Conservation (phyloP, 2,888 invertebrate genomes). For the Amblyjoppa proteus region DNA sequence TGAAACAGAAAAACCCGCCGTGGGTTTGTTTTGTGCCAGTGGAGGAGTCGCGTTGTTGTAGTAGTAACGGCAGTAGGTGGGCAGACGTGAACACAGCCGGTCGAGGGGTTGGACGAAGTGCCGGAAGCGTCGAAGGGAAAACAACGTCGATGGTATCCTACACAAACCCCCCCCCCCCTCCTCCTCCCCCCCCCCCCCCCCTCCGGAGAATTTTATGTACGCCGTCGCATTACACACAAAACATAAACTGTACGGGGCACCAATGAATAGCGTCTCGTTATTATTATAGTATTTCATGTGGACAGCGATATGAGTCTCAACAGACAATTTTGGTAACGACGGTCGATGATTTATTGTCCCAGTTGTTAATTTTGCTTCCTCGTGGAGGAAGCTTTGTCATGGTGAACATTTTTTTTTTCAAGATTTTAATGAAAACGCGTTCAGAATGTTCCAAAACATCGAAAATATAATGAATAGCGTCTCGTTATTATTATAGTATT, state of each 20-base stretch:
- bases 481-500: neutral
- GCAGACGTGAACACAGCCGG: conserved; percentile 3
- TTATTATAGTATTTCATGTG: neutral
- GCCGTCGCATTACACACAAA: neutral
- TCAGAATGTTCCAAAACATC: too few species aligned
- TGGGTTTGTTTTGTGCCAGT: neutral
- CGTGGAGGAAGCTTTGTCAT: too few species aligned
- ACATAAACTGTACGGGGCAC: neutral
- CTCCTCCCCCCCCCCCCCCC: too few species aligned
- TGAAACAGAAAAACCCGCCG: neutral
- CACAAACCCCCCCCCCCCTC: too few species aligned
- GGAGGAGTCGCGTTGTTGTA: neutral
- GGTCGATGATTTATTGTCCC: neutral
- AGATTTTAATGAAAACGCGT: too few species aligned
- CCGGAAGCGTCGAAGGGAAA: conserved; percentile 58
- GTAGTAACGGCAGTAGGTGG: conserved; percentile 4
- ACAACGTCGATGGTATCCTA: conserved; percentile 40
- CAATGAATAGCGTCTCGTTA: neutral
- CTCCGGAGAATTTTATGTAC: neutral
- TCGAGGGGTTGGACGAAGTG: conserved; percentile 40
- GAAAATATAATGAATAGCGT: neutral
- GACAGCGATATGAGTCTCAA: neutral
- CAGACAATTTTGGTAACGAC: neutral
- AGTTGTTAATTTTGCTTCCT: neutral
- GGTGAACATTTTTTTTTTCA: too few species aligned